Evolutionary conservation across 2,888 invertebrate species (phyloP).

Genomic region (Lycophotia porphyrea): DNA sequence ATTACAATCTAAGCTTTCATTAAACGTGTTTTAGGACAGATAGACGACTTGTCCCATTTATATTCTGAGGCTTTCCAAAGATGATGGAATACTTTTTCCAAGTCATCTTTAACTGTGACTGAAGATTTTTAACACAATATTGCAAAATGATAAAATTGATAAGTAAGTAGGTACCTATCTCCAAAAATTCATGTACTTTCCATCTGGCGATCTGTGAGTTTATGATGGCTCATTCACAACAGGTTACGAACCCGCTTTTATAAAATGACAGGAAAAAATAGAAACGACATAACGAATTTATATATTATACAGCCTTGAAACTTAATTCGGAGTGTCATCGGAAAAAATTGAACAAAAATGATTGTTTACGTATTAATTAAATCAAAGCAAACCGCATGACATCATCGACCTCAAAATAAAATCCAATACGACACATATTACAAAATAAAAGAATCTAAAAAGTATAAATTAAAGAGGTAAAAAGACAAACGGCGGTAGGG

Average conservation of each 20-base stretch:
- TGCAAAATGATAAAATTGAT: neutral
- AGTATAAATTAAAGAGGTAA: neutral
- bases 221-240: too few relatives aligned
- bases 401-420: slow-evolving; percentile 42
- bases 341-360: neutral
- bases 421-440: slow-evolving; percentile 2
- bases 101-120: too few relatives aligned
- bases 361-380: slow-evolving; percentile 16
- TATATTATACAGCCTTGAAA: slow-evolving; percentile 25
- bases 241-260: neutral
- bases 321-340: neutral
- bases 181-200: too few relatives aligned
- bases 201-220: too few relatives aligned
- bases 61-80: neutral
- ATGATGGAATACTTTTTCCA: too few relatives aligned
- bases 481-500: slow-evolving; percentile 30
- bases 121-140: too few relatives aligned
- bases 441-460: slow-evolving; percentile 15
- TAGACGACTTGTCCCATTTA: too few relatives aligned
- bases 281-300: neutral
- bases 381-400: slow-evolving; percentile 25
- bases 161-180: too few relatives aligned
- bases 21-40: too few relatives aligned
- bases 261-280: neutral
- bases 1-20: too few relatives aligned